phyloP scores from a whole-genome alignment of 1,140 invertebrate species.

The Drosophila willistoni region DNA sequence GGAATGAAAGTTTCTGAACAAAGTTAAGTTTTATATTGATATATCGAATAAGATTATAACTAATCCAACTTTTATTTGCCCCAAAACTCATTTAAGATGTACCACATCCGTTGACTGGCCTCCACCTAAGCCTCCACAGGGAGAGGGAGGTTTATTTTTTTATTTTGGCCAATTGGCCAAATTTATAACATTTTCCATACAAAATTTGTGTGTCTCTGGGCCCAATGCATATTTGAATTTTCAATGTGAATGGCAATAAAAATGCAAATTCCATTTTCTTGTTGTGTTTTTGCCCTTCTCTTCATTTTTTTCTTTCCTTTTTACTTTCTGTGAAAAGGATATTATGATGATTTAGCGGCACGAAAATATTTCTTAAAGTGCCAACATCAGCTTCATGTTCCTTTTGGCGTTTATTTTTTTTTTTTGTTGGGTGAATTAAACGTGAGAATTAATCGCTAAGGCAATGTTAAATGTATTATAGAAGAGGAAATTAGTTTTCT shows the following conservation, averaged over 20 bases:
- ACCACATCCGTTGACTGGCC: background rate
- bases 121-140: background rate
- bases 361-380: background rate
- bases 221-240: constrained; percentile 19
- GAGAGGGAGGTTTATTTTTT: background rate
- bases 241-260: constrained; percentile 23
- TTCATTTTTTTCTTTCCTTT: background rate
- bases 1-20: no score
- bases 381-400: background rate
- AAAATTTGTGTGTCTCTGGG: constrained; percentile 17
- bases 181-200: constrained; percentile 20
- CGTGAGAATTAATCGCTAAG: constrained; percentile 17
- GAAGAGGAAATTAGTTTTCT: constrained; percentile 21
- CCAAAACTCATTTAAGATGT: no score
- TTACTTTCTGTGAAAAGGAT: background rate
- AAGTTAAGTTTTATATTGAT: no score
- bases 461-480: constrained; percentile 10
- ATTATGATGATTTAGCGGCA: constrained; percentile 16
- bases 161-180: constrained; percentile 8
- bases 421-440: background rate
- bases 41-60: no score
- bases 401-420: background rate
- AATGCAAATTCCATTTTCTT: constrained; percentile 17
- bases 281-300: background rate
- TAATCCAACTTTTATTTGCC: no score